Conservation (phyloP, 2,888 invertebrate species). For the Neoaliturus tenellus region DNA sequence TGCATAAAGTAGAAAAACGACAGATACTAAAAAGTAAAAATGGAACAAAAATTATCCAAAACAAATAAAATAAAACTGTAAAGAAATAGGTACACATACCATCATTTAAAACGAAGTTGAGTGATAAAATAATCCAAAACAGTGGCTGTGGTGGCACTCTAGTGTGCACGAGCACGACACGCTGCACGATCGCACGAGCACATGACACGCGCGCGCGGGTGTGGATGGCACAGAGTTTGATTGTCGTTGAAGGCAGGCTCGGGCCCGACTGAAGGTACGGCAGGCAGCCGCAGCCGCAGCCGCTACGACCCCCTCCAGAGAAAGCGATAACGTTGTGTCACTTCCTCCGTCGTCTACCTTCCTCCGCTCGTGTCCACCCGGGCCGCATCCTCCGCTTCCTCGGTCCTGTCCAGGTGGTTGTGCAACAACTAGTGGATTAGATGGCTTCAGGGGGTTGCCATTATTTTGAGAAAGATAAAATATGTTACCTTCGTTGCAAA, state of each 20-base stretch:
- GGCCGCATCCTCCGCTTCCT: background rate
- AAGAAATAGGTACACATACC: too few species aligned
- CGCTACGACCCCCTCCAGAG: background rate
- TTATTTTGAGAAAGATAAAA: too few species aligned
- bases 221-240: constrained; percentile 22
- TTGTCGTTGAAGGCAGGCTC: constrained; percentile 29
- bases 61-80: background rate
- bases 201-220: background rate
- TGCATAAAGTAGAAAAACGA: too few species aligned
- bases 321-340: constrained; percentile 39
- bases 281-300: background rate
- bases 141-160: background rate
- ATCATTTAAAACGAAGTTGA: background rate
- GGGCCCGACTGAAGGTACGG: background rate
- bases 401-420: too few species aligned
- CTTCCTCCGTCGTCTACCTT: constrained; percentile 1
- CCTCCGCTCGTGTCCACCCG: background rate
- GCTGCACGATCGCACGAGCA: background rate
- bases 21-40: background rate
- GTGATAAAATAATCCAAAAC: constrained; percentile 4
- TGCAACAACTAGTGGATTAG: too few species aligned
- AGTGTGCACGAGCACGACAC: background rate
- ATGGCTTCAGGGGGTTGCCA: too few species aligned
- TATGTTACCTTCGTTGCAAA: too few species aligned
- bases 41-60: background rate